phyloP scores from a whole-genome alignment of 2,888 invertebrate species.

The Dasysyrphus tricinctus region DNA sequence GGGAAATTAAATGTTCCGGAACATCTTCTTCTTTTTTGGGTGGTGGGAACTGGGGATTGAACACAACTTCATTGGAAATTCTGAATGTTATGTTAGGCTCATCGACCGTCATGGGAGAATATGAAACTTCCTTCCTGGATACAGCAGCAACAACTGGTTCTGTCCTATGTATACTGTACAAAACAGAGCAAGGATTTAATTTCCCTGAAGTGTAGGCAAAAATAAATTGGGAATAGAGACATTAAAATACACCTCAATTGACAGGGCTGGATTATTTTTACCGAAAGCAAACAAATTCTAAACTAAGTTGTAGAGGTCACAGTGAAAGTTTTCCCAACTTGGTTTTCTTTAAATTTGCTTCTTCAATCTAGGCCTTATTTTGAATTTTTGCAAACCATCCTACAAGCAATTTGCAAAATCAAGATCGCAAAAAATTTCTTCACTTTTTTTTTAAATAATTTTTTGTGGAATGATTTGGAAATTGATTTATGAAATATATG shows the following conservation, averaged over 20 bases:
- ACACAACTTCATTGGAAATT: constrained; percentile 11
- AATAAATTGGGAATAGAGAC: constrained; percentile 2
- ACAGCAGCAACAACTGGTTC: constrained; percentile 12
- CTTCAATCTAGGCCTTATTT: too few relatives aligned
- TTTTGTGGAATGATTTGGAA: too few relatives aligned
- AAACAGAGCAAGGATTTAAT: constrained; percentile 7
- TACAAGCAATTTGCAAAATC: too few relatives aligned
- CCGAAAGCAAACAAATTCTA: too few relatives aligned
- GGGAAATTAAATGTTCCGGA: constrained; percentile 56
- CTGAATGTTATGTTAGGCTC: constrained; percentile 2
- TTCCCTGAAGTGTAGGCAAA: constrained; percentile 36
- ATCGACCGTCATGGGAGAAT: constrained; percentile 7
- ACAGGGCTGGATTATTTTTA: background rate
- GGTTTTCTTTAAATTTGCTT: too few relatives aligned
- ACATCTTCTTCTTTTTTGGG: constrained; percentile 30
- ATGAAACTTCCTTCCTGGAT: constrained; percentile 1
- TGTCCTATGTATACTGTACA: background rate
- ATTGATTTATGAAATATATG: too few relatives aligned
- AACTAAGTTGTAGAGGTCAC: too few relatives aligned
- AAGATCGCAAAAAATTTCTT: too few relatives aligned
- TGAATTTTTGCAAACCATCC: too few relatives aligned
- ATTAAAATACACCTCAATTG: background rate
- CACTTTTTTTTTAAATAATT: too few relatives aligned
- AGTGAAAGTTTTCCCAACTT: too few relatives aligned
- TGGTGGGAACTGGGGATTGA: background rate